Percentiles rank a stretch among this genome's conserved stretches.
These are phyloP conservation scores for Ethmia dodecea DNA, from an alignment of 2,888 invertebrate species.

Conservation along the genomic window DNA sequence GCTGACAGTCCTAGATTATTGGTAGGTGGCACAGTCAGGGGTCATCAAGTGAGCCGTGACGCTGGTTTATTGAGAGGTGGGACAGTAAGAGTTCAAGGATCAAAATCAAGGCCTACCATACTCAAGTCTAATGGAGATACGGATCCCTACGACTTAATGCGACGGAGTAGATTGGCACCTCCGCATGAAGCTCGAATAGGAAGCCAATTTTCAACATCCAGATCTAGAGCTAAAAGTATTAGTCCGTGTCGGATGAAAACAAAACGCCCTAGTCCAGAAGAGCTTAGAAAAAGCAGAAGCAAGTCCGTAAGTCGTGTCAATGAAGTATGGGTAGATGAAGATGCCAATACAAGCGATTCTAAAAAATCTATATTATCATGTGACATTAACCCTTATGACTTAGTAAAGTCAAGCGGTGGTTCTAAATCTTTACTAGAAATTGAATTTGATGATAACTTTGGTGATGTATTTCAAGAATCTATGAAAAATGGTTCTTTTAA, in stretches of 20 bases:
- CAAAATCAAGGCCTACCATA: conserved; percentile 80
- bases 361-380: conserved; percentile 88
- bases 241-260: conserved; percentile 77
- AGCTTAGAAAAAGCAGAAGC: conserved; percentile 57
- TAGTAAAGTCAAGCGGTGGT: conserved; percentile 79
- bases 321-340: conserved; percentile 67
- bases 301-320: conserved; percentile 69
- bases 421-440: conserved; percentile 68
- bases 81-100: conserved; percentile 79
- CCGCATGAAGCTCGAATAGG: conserved; percentile 77
- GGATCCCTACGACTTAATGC: conserved; percentile 91
- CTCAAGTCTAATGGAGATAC: conserved; percentile 76
- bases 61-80: conserved; percentile 75
- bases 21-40: conserved; percentile 80
- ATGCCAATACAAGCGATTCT: conserved; percentile 39
- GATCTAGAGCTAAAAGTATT: conserved; percentile 75
- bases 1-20: conserved; percentile 75
- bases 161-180: conserved; percentile 84
- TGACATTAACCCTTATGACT: conserved; percentile 90
- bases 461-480: conserved; percentile 57
- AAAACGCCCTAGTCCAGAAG: conserved; percentile 68
- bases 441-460: conserved; percentile 74
- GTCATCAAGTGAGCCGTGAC: conserved; percentile 65
- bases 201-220: conserved; percentile 68
- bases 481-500: conserved; percentile 47